Percentiles rank a stretch among this genome's conserved stretches.
Evolutionary conservation across 2,113 vertebrate species (phyloP).

Genomic region (Leptosomus discolor): DNA sequence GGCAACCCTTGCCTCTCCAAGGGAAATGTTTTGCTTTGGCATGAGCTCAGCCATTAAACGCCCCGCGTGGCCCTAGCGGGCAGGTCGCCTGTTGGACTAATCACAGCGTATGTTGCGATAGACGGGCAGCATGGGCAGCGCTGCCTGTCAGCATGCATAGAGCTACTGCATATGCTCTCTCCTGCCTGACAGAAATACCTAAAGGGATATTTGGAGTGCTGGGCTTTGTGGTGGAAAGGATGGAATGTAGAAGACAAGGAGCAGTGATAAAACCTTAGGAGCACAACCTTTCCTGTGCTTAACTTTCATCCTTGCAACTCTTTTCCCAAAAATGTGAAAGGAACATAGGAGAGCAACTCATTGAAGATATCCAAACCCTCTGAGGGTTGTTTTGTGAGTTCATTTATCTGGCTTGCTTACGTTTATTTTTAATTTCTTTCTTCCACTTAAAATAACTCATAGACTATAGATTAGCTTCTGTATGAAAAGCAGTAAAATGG

Average conservation of each 20-base stretch:
- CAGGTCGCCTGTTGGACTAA: neutral
- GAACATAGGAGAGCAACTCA: neutral
- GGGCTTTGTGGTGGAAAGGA: neutral
- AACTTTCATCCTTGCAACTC: neutral
- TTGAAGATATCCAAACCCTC: neutral
- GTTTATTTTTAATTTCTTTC: neutral
- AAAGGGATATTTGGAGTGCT: accelerated
- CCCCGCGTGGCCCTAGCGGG: neutral
- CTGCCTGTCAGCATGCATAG: neutral
- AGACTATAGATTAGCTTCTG: neutral
- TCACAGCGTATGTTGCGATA: neutral
- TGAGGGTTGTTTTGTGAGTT: neutral
- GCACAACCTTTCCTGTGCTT: neutral
- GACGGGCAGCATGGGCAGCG: neutral
- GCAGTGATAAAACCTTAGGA: neutral
- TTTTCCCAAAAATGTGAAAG: neutral
- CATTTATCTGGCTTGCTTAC: neutral
- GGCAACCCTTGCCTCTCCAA: neutral
- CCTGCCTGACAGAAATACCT: neutral
- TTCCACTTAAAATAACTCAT: neutral
- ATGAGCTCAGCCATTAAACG: neutral
- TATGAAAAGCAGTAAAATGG: neutral
- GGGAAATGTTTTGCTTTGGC: neutral
- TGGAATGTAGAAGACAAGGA: neutral
- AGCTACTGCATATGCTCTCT: neutral